Base-by-base conservation (phyloP, 2,888 invertebrate genomes). In the Macrophya annulata region DNA sequence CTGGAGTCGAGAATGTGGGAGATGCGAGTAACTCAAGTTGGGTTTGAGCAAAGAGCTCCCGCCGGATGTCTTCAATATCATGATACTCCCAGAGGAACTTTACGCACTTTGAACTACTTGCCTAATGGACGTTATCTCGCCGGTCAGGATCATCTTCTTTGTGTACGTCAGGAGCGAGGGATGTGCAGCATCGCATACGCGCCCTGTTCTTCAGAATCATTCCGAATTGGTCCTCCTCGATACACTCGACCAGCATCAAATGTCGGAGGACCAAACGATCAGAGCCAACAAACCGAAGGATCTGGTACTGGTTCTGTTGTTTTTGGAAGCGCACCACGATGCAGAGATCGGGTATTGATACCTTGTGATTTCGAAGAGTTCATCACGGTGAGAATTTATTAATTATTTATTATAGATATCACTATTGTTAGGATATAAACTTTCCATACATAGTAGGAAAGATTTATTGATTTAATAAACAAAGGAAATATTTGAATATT, bases 291-390 rank as follows among this genome's bases (percentile, higher is more conserved):
- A 43, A 45, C 74, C 15, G 92, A 92, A 65, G 94, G 94, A 4
- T 94, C 94, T 15, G 94, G 94, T 0, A 90, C 88, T 59, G 91
- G 91, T 86, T 94, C 94, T 0, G 88, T 91, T 0, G 93, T 93
- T 77, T 86, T 85, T 3, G 94, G 93, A 0, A 93, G 90, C 45
- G 94, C 94, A 0, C 89, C 94, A 62, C 92, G 95, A 0, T 98
- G 98, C 91, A 94, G 94, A 17, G 97, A 98, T 91, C 95, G 96
- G 79, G 95, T 98, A 77, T 96, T 97, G 0, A 96, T 98, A 93
- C 97, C 97, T 0, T 98, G 98, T 89, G 97, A 98, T 90, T 96
- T 96, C 85, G 98, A 98, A 90, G 97, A 98, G 91, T 96, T 98
- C 90, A 95, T 98, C 86, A 96, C 96, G 94, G 97, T 94, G 90